Evolutionary conservation across 2,888 invertebrate species (phyloP), one percentile per base, ranked within the genome.

Genomic region (Athalia rosae): DNA sequence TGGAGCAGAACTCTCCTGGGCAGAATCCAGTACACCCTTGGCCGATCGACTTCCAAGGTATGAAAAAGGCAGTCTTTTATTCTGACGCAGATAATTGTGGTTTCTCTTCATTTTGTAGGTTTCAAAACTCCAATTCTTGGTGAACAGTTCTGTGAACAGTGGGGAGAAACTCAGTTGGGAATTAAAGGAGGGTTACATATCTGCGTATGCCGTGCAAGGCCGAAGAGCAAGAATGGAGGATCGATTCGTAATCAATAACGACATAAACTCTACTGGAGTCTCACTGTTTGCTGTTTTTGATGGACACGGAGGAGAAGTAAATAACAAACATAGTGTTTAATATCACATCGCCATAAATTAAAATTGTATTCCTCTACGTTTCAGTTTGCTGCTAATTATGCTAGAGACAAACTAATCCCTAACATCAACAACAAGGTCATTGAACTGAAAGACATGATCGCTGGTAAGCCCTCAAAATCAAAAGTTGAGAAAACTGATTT

Each of bases 221-320:
- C 93, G 97, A 81, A 92, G 98, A 86, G 94, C 95, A 80, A 95
- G 95, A 82, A 98, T 98, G 98, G 98, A 98, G 92, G 98, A 98
- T 90, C 93, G 98, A 86, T 98, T 97, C 90, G 96, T 97, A 77
- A 94, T 98, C 76, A 95, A 96, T 82, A 95, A 95, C 89, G 95
- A 97, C 87, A 94, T 97, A 76, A 95, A 95, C 88, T 93, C 94
- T 83, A 96, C 97, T 28, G 96, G 95, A 41, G 94, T 97, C 76
- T 95, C 97, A 28, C 91, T 98, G 78, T 97, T 96, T 91, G 98
- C 97, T 64, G 95, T 98, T 82, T 98, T 98, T 89, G 98, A 98
- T 91, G 98, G 98, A 0, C 98, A 98, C 89, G 98, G 98, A 73
- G 98, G 98, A 59, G 97, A 98, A 90, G 93, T 93, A 87, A 86